Evolutionary conservation across 2,113 vertebrate species (phyloP).

Genomic region (Urocynchramus pylzowi): DNA sequence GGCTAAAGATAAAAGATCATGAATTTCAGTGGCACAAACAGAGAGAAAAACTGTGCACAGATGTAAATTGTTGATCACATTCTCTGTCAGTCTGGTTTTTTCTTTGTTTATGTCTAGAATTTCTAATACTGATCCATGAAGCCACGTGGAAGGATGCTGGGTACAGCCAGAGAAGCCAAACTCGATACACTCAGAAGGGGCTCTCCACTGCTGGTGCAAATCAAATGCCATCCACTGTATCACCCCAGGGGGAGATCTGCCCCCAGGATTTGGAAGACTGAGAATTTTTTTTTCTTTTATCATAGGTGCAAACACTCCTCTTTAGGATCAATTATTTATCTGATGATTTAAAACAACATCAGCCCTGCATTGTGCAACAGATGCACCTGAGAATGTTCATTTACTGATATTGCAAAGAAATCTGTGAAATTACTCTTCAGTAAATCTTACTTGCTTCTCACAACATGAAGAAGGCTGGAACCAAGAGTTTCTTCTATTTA

Average conservation of each 20-base stretch:
- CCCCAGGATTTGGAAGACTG: background rate
- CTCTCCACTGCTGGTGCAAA: background rate
- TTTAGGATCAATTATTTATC: background rate
- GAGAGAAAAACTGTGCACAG: background rate
- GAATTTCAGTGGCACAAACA: background rate
- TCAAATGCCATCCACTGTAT: background rate
- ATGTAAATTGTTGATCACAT: background rate
- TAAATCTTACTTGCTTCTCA: background rate
- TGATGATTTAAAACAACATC: background rate
- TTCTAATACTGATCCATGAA: background rate
- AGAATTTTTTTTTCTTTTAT: background rate
- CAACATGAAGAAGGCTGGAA: background rate
- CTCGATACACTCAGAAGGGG: background rate
- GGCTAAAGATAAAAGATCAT: constrained; percentile 19
- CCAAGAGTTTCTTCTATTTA: background rate
- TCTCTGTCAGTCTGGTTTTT: background rate
- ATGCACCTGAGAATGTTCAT: background rate
- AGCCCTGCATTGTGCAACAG: background rate
- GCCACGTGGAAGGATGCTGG: background rate
- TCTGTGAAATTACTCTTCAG: background rate
- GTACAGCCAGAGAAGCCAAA: background rate
- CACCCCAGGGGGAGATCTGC: background rate
- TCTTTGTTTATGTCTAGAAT: constrained; percentile 36
- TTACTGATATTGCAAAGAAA: background rate
- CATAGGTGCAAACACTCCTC: background rate